A percentile compares a stretch with the other conserved stretches of the same genome.
phyloP scores from a whole-genome alignment of 2,888 invertebrate genomes.

The Aplocera efformata region DNA sequence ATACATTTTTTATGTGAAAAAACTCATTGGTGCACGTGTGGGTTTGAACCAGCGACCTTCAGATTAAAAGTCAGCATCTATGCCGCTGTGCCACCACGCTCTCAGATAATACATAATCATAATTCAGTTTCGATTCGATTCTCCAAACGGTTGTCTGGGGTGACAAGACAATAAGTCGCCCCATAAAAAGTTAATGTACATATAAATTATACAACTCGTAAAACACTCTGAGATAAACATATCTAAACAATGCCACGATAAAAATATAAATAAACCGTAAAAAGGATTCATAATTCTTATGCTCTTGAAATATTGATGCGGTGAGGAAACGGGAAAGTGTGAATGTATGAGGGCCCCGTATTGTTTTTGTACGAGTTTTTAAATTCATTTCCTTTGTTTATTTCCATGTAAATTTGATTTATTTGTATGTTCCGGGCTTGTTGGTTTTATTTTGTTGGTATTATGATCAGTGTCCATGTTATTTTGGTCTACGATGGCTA shows the following conservation, averaged over 20 bases:
- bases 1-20: too few relatives aligned
- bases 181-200: constrained; percentile 34
- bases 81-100: too few relatives aligned
- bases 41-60: too few relatives aligned
- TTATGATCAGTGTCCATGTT: too few relatives aligned
- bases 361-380: background rate
- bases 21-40: too few relatives aligned
- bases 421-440: too few relatives aligned
- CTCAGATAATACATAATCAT: too few relatives aligned
- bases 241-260: constrained; percentile 45
- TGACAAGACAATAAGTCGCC: constrained; percentile 35
- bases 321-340: background rate
- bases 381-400: too few relatives aligned
- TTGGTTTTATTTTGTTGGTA: too few relatives aligned
- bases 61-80: too few relatives aligned
- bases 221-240: constrained; percentile 50
- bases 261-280: constrained; percentile 29
- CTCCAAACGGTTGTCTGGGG: constrained; percentile 12
- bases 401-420: too few relatives aligned
- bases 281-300: constrained; percentile 20
- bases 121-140: constrained; percentile 5
- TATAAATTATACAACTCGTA: constrained; percentile 47
- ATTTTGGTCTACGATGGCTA: too few relatives aligned
- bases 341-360: background rate
- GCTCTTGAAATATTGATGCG: constrained; percentile 16